phyloP scores from a whole-genome alignment of 2,888 invertebrate species.

The Torymus aiolomorphi region DNA sequence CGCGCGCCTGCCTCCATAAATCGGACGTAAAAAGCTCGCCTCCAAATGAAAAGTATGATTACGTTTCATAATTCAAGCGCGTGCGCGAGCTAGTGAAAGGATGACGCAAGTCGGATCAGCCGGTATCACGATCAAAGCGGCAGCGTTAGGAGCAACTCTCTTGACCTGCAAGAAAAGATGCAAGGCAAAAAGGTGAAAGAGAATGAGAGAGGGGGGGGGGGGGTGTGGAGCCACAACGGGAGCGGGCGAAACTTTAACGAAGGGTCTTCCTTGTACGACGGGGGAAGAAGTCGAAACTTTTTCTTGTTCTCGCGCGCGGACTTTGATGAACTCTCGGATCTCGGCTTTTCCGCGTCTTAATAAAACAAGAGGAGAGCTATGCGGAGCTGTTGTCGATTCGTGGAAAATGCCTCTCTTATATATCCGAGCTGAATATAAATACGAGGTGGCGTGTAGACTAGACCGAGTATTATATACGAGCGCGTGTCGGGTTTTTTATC shows the following conservation, averaged over 20 bases:
- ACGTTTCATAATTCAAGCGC: constrained; percentile 34
- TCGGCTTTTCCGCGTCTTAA: constrained; percentile 15
- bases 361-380: constrained; percentile 24
- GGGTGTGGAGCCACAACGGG: not conserved
- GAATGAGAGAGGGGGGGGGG: not conserved
- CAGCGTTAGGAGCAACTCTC: not conserved
- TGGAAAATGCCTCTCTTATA: too few species aligned
- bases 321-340: not conserved
- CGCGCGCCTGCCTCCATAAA: constrained; percentile 11
- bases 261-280: not conserved
- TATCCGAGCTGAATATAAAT: too few species aligned
- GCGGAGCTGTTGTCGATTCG: too few species aligned
- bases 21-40: constrained; percentile 20
- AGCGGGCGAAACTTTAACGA: constrained; percentile 38
- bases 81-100: constrained; percentile 13
- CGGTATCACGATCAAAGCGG: constrained; percentile 19
- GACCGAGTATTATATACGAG: too few species aligned
- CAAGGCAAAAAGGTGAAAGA: not conserved
- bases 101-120: constrained; percentile 11
- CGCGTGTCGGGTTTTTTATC: too few species aligned
- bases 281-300: constrained; percentile 15
- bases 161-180: constrained; percentile 1
- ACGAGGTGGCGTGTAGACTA: too few species aligned
- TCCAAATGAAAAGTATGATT: constrained; percentile 40
- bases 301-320: constrained; percentile 26